phyloP scores from a whole-genome alignment of 1,140 invertebrate genomes.

The Nixonia krombeini region DNA sequence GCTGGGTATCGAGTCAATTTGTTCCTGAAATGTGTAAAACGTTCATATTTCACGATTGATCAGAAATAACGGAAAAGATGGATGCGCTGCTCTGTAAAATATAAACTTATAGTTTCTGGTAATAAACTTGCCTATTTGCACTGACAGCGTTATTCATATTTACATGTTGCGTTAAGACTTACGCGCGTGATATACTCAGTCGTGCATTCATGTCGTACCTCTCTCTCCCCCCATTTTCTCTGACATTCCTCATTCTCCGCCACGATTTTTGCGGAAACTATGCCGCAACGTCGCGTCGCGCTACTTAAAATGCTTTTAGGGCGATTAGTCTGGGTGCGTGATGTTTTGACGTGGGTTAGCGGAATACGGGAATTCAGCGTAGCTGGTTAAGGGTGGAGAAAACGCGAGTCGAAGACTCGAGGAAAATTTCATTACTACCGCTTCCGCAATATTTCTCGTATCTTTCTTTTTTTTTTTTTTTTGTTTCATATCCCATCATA shows the following conservation, averaged over 20 bases:
- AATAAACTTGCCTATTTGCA: too few species aligned
- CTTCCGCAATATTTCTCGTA: constrained; percentile 35
- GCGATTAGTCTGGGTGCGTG: constrained; percentile 48
- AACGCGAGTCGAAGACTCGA: constrained; percentile 21
- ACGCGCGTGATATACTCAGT: too few species aligned
- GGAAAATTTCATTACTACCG: constrained; percentile 41
- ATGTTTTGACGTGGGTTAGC: constrained; percentile 25
- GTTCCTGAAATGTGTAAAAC: too few species aligned
- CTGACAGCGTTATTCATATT: too few species aligned
- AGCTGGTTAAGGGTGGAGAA: neutral
- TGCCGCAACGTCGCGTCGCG: constrained; percentile 21
- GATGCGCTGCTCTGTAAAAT: too few species aligned
- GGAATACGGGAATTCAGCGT: constrained; percentile 8
- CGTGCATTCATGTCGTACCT: too few species aligned
- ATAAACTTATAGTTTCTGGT: too few species aligned
- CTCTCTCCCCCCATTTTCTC: constrained; percentile 6
- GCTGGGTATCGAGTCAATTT: too few species aligned
- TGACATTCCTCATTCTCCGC: constrained; percentile 29
- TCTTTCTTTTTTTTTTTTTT: constrained; percentile 27
- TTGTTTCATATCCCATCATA: neutral
- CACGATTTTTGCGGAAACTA: constrained; percentile 27
- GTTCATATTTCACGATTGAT: too few species aligned
- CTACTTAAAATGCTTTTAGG: constrained; percentile 55
- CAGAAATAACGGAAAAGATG: too few species aligned
- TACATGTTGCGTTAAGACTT: too few species aligned